phyloP scores from a whole-genome alignment of 2,888 invertebrate species.

The Myopa testacea region DNA sequence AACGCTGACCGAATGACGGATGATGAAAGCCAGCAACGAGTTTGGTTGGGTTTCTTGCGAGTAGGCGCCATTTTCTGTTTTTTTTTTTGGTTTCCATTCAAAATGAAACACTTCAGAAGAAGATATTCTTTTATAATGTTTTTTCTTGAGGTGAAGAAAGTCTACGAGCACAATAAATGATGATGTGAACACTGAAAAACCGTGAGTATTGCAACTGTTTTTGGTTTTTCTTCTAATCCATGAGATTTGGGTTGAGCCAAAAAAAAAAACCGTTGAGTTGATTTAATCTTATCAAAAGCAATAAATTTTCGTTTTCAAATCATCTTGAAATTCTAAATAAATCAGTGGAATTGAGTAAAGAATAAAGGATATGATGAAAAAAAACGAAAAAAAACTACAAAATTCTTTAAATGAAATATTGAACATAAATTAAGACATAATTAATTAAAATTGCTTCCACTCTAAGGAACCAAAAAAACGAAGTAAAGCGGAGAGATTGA shows the following conservation, averaged over 20 bases:
- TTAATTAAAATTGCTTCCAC: constrained; percentile 8
- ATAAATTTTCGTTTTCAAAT: constrained; percentile 11
- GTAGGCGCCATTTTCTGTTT: constrained; percentile 7
- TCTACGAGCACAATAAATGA: too few relatives aligned
- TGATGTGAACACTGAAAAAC: too few relatives aligned
- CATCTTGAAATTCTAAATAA: constrained; percentile 2
- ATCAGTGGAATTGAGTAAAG: background rate
- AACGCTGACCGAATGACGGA: background rate
- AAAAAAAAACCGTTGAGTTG: too few relatives aligned
- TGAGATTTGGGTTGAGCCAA: too few relatives aligned
- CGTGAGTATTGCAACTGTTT: too few relatives aligned
- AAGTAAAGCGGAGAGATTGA: background rate
- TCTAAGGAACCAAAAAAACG: background rate
- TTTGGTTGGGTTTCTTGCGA: background rate
- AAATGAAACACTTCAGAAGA: background rate
- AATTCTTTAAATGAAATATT: constrained; percentile 21
- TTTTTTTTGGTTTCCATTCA: background rate
- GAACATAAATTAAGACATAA: constrained; percentile 19
- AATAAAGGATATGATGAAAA: background rate
- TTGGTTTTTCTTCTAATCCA: too few relatives aligned
- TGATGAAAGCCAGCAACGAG: background rate
- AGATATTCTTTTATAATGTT: too few relatives aligned
- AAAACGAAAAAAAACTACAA: background rate
- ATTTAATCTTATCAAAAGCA: background rate
- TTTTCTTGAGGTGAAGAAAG: too few relatives aligned